These are phyloP conservation scores for Abrostola triplasia DNA, from an alignment of 2,888 invertebrate genomes.

Conservation along the genomic window DNA sequence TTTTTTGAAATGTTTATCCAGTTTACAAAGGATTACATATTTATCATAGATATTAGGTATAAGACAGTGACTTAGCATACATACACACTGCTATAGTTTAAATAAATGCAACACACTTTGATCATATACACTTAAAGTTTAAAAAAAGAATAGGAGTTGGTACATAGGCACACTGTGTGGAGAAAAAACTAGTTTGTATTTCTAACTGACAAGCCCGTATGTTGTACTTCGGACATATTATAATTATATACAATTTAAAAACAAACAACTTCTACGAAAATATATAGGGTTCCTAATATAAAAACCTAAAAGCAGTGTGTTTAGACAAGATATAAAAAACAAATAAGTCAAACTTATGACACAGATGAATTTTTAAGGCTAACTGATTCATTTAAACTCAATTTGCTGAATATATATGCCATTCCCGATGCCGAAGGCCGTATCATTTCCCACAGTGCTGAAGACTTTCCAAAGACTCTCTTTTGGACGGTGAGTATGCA, in stretches of 20 bases:
- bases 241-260: no score
- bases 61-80: slow-evolving; percentile 19
- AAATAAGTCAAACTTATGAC: slow-evolving; percentile 17
- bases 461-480: slow-evolving; percentile 28
- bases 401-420: slow-evolving; percentile 1
- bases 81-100: slow-evolving; percentile 47
- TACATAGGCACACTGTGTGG: slow-evolving; percentile 45
- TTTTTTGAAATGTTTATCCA: slow-evolving; percentile 43
- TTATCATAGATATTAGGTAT: slow-evolving; percentile 13
- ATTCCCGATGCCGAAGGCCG: slow-evolving; percentile 10
- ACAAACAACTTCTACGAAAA: not conserved
- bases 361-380: slow-evolving; percentile 15
- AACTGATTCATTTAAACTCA: slow-evolving; percentile 20
- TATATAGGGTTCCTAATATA: not conserved
- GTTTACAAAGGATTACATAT: slow-evolving; percentile 34
- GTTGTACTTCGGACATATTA: no score
- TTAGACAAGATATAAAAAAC: slow-evolving; percentile 20
- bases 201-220: not conserved
- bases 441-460: slow-evolving; percentile 25
- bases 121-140: slow-evolving; percentile 17
- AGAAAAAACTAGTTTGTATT: slow-evolving; percentile 4
- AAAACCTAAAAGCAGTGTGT: slow-evolving; percentile 53
- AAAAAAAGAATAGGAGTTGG: slow-evolving; percentile 22
- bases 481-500: slow-evolving; percentile 52
- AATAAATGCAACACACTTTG: slow-evolving; percentile 15